These are phyloP conservation scores for Xerus rutilus DNA, from an alignment of 2,797 vertebrate genomes.

Conservation along the genomic window DNA sequence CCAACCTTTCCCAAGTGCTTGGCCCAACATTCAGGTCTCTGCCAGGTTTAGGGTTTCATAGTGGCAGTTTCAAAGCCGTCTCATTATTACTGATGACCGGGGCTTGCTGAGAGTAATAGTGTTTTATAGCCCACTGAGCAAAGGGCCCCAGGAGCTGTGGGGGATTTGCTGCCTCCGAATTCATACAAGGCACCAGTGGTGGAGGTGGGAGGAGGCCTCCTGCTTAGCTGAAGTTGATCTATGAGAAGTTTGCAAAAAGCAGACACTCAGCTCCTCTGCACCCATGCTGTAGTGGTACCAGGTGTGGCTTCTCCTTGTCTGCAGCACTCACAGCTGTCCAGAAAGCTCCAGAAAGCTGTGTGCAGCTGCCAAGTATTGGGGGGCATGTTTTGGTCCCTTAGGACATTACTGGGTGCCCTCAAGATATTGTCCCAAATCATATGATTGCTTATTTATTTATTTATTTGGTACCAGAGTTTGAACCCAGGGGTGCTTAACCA, in stretches of 20 bases:
- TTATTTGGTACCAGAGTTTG: too few species aligned
- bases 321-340: neutral
- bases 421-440: neutral
- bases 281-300: neutral
- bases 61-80: conserved; percentile 81
- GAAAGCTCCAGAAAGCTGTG: neutral
- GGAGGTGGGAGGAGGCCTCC: neutral
- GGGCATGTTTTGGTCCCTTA: neutral
- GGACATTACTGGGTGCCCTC: neutral
- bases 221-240: conserved; percentile 24
- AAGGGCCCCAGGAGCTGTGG: conserved; percentile 54
- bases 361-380: neutral
- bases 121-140: conserved; percentile 77
- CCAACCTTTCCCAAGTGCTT: conserved; percentile 78
- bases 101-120: conserved; percentile 71
- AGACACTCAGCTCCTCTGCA: neutral
- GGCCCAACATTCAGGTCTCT: conserved; percentile 62
- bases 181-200: neutral
- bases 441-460: too few species aligned
- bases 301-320: neutral
- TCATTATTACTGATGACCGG: conserved; percentile 77
- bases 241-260: conserved; percentile 34
- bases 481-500: too few species aligned
- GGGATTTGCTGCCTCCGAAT: conserved; percentile 67
- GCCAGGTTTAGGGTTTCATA: conserved; percentile 82